Evolutionary conservation across 2,888 invertebrate species (phyloP), one percentile per base, ranked within the genome.

Genomic region (Eristalis pertinax): DNA sequence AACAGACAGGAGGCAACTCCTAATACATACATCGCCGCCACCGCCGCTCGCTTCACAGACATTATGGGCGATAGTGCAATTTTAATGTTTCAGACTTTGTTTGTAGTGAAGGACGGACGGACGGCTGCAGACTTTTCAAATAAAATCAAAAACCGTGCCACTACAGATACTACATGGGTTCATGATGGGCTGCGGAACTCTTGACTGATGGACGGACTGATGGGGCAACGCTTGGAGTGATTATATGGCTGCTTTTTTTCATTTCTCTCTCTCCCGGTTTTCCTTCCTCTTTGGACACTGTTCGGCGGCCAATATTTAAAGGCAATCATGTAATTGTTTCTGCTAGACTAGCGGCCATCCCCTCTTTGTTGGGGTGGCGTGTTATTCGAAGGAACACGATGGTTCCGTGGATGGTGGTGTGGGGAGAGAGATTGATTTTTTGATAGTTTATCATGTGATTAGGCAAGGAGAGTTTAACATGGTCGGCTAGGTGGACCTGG

Each of bases 21-120:
- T n/a, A 19, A 19, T 1, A 50, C 19, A n/a, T 19, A n/a, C 50
- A 50, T 15, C 43, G n/a, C 32, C 15, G 7, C 0, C 32, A 5
- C 32, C 32, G 32, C 10, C 8, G 32, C 10, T 1, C 32, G 32
- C 32, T 8, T 5, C n/a, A 19, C 50, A 50, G 19, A 50, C 50
- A 50, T 50, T 19, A 50, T 50, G 22, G 63, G 29, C 26, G 26
- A 19, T 67, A 67, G 75, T 75, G 32, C 75, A 67, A 75, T 75
- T 67, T 75, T 67, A 75, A 75, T 75, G 67, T 75, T 32, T 67
- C 67, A 41, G 58, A 75, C 75, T 75, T 67, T 65, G 74, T 74
- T 75, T 60, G 29, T 8, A 67, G 26, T 67, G 67, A 67, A 60
- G 75, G 65, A 65, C 65, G 75, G 65, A 65, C 65, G 75, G 65